Evolutionary conservation across 2,113 vertebrate species (phyloP).

Genomic region (Pteronura brasiliensis): DNA sequence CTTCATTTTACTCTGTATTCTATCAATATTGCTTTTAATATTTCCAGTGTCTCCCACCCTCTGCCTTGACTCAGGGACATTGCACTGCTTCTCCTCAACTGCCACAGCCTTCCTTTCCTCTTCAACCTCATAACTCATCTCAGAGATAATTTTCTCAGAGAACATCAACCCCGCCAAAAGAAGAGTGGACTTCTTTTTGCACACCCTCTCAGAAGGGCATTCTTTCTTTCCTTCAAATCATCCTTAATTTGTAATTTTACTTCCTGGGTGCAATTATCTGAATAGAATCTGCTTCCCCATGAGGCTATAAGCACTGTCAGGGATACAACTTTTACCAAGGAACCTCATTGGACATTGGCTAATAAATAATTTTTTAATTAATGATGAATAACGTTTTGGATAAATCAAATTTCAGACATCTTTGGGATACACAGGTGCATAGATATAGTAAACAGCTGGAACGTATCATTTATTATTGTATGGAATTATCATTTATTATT

Average conservation of each 20-base stretch:
- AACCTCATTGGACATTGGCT: neutral
- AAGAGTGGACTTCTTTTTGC: neutral
- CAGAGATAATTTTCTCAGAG: neutral
- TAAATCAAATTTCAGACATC: neutral
- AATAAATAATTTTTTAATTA: neutral
- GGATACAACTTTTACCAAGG: neutral
- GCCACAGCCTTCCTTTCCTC: neutral
- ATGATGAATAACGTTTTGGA: neutral
- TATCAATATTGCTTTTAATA: neutral
- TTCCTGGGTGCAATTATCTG: neutral
- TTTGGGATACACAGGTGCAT: neutral
- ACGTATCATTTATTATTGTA: too few relatives aligned
- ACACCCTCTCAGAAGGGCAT: neutral
- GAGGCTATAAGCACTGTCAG: neutral
- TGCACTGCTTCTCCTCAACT: neutral
- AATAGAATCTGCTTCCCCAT: neutral
- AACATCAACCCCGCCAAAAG: neutral
- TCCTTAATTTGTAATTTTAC: neutral
- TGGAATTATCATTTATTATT: neutral
- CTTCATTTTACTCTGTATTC: neutral
- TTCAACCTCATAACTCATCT: neutral
- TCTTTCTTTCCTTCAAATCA: neutral
- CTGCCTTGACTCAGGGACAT: neutral
- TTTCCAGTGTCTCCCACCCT: rapidly evolving
- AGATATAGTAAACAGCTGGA: neutral